Conservation (phyloP, 2,888 invertebrate species). For the Yponomeuta evonymella region DNA sequence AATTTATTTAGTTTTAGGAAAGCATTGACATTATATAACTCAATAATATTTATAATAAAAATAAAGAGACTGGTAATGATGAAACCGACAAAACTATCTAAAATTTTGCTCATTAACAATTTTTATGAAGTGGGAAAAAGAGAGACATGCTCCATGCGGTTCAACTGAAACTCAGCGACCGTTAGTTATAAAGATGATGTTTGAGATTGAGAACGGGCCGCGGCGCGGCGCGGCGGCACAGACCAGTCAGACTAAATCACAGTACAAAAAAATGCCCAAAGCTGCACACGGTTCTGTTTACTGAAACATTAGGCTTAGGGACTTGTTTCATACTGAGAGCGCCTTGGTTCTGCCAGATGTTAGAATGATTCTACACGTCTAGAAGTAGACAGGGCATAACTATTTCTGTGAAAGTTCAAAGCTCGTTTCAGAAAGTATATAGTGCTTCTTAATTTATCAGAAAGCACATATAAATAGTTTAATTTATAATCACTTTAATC, state of each 20-base stretch:
- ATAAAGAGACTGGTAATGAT: too few relatives aligned
- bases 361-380: background rate
- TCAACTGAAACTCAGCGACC: conserved; percentile 27
- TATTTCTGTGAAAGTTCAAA: too few relatives aligned
- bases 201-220: conserved; percentile 22
- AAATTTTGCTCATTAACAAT: background rate
- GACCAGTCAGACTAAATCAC: conserved; percentile 28
- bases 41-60: too few relatives aligned
- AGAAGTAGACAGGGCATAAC: conserved; percentile 9
- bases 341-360: background rate
- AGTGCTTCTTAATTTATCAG: too few relatives aligned
- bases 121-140: conserved; percentile 16
- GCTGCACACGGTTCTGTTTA: background rate
- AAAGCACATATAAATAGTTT: too few relatives aligned
- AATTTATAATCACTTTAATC: too few relatives aligned
- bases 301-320: background rate
- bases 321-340: background rate
- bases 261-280: conserved; percentile 17
- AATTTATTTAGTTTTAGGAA: too few relatives aligned
- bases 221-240: conserved; percentile 24
- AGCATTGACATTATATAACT: too few relatives aligned
- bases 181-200: conserved; percentile 34
- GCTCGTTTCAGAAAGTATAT: too few relatives aligned
- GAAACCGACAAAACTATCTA: too few relatives aligned
- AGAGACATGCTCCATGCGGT: conserved; percentile 27